Percentiles rank a stretch among this genome's conserved stretches.
Conservation (phyloP, 2,797 vertebrate genomes). For the Pelodytes ibericus region DNA sequence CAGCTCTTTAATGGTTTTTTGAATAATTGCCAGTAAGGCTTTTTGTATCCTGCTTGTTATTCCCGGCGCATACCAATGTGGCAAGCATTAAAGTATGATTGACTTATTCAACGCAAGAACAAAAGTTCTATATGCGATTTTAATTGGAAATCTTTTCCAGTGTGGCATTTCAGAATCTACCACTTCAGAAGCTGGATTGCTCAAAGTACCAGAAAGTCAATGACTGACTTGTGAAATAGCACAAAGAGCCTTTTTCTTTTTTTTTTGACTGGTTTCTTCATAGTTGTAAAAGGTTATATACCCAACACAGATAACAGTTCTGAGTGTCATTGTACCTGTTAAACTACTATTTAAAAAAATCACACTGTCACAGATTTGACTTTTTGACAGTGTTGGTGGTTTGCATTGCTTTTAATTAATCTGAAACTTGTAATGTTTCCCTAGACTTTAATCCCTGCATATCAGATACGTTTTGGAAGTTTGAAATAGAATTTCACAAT, state of each 20-base stretch:
- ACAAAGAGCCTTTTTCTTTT: slow-evolving; percentile 18
- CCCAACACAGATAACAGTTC: neutral
- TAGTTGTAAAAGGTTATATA: slow-evolving; percentile 20
- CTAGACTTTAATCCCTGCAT: too few species aligned
- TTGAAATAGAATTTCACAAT: too few species aligned
- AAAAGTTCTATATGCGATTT: slow-evolving; percentile 50
- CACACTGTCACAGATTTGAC: too few species aligned
- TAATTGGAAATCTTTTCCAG: slow-evolving; percentile 52
- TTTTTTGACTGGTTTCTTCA: neutral
- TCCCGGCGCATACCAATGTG: slow-evolving; percentile 45
- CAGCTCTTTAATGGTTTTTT: slow-evolving; percentile 47
- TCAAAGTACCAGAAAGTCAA: slow-evolving; percentile 40
- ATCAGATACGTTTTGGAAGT: too few species aligned
- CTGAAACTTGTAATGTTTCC: too few species aligned
- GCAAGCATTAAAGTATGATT: slow-evolving; percentile 50
- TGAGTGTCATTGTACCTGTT: neutral
- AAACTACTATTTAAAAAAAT: too few species aligned
- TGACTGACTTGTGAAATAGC: slow-evolving; percentile 20
- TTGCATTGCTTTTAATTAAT: too few species aligned
- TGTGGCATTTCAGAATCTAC: slow-evolving; percentile 50
- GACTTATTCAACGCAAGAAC: slow-evolving; percentile 46
- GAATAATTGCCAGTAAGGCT: slow-evolving; percentile 47
- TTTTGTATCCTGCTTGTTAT: slow-evolving; percentile 48
- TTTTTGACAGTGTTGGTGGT: too few species aligned
- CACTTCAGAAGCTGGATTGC: slow-evolving; percentile 37